Conservation (phyloP, 2,888 invertebrate species). For the Apotomis turbidana region DNA sequence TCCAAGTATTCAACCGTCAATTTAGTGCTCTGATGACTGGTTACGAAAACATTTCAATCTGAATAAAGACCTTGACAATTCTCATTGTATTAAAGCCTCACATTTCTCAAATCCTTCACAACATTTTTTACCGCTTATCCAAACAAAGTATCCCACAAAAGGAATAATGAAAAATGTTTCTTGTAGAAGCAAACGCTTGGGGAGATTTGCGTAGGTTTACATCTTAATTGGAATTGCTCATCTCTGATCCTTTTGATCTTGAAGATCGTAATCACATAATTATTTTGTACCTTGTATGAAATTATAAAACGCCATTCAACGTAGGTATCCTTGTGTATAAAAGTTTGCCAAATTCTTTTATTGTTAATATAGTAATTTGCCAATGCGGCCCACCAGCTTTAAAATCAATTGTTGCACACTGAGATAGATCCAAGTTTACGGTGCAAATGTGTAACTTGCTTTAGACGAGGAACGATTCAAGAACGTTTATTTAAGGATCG, state of each 20-base stretch:
- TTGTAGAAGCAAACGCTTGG: neutral
- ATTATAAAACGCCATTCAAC: neutral
- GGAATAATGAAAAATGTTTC: slow-evolving; percentile 11
- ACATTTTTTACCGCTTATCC: neutral
- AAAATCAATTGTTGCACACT: no score
- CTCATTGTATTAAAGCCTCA: neutral
- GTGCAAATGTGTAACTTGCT: no score
- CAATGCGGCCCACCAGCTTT: no score
- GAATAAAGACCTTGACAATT: neutral
- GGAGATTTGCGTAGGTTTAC: slow-evolving; percentile 16
- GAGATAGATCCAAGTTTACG: no score
- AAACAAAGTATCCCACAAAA: neutral
- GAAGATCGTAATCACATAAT: slow-evolving; percentile 42
- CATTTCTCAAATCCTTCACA: slow-evolving; percentile 2
- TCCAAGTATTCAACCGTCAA: no score
- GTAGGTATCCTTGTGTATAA: no score
- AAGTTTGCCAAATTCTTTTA: no score
- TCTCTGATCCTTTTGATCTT: slow-evolving; percentile 50
- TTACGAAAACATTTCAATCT: no score
- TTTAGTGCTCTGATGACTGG: no score
- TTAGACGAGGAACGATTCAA: no score
- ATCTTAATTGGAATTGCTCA: slow-evolving; percentile 53
- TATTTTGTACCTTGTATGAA: slow-evolving; percentile 42
- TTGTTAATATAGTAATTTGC: no score
- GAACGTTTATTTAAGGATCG: no score